Evolutionary conservation across 2,888 invertebrate species (phyloP), one percentile per base, ranked within the genome.

Genomic region (Sphaerophoria taeniata): DNA sequence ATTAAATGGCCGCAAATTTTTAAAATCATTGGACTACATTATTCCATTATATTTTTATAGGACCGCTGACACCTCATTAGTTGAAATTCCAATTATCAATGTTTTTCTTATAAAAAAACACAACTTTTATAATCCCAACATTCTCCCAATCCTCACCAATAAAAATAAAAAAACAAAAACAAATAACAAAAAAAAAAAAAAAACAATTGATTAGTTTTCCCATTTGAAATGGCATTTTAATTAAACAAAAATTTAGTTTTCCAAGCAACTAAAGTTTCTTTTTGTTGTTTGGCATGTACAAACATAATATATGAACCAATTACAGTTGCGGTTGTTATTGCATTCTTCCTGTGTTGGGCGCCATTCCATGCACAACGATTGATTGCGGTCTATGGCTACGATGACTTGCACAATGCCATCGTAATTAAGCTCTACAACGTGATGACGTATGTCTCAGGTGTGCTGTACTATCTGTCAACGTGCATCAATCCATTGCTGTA

Each of bases 331-430:
- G 96, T 98, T 3, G 98, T 98, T 77, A 96, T 97, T 89, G 97
- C 98, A 1, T 97, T 97, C 91, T 97, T 96, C 92, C 93, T 97
- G 36, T 98, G 97, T 92, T 97, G 97, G 97, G 97, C 96, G 0
- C 98, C 98, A 1, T 98, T 98, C 92, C 98, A 98, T 92, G 96
- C 97, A 0, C 98, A 98, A 91, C 93, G 98, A 11, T 94, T 98
- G 65, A 97, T 92, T 94, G 95, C 72, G 93, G 94, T 87, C 92
- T 93, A 92, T 88, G 90, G 94, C 58, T 88, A 69, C 7, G 83
- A 79, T 56, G 81, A 90, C 90, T 71, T 87, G 36, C 88, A 83
- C 78, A 88, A 74, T 39, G 87, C 87, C 4, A 76, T 76, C 53
- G 74, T 67, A 87, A 88, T 47, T 88, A 88, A 69, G 53, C 67